Conservation (phyloP, 1,140 invertebrate species). For the Drosophila ficusphila region DNA sequence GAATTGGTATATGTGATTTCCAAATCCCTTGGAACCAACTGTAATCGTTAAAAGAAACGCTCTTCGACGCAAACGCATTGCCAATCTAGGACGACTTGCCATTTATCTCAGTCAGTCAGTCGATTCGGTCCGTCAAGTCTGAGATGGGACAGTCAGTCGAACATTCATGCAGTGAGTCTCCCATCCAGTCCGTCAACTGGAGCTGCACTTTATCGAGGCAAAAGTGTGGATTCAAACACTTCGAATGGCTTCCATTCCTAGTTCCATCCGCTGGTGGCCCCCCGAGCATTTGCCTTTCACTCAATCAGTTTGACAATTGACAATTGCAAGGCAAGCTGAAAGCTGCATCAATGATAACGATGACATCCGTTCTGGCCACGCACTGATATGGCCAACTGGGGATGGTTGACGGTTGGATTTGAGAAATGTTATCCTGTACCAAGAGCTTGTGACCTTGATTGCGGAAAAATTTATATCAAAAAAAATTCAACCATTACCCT, state of each 20-base stretch:
- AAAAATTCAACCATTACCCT: too few relatives aligned
- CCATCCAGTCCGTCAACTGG: slow-evolving; percentile 21
- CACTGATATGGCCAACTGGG: slow-evolving; percentile 15
- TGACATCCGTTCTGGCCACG: slow-evolving; percentile 36
- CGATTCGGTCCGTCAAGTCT: slow-evolving; percentile 24
- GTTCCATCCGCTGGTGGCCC: not conserved
- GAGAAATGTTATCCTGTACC: not conserved
- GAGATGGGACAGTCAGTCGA: slow-evolving; percentile 34
- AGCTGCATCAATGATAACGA: slow-evolving; percentile 50
- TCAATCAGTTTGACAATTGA: slow-evolving; percentile 76
- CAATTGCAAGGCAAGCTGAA: slow-evolving; percentile 48
- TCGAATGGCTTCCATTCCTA: not conserved
- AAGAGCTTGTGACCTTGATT: not conserved
- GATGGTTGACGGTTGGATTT: not conserved
- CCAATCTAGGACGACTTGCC: slow-evolving; percentile 60
- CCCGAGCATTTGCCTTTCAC: slow-evolving; percentile 56
- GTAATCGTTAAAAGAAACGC: slow-evolving; percentile 31
- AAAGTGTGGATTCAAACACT: slow-evolving; percentile 26
- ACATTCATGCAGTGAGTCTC: slow-evolving; percentile 23
- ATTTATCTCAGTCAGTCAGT: slow-evolving; percentile 48
- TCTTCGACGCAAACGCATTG: slow-evolving; percentile 19
- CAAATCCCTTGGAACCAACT: slow-evolving; percentile 17
- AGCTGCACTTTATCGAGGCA: slow-evolving; percentile 45
- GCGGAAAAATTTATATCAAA: not conserved
- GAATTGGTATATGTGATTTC: not conserved